Percentiles rank a stretch among this genome's conserved stretches.
These are phyloP conservation scores for Seira musarum DNA, from an alignment of 2,888 invertebrate species.

Conservation along the genomic window DNA sequence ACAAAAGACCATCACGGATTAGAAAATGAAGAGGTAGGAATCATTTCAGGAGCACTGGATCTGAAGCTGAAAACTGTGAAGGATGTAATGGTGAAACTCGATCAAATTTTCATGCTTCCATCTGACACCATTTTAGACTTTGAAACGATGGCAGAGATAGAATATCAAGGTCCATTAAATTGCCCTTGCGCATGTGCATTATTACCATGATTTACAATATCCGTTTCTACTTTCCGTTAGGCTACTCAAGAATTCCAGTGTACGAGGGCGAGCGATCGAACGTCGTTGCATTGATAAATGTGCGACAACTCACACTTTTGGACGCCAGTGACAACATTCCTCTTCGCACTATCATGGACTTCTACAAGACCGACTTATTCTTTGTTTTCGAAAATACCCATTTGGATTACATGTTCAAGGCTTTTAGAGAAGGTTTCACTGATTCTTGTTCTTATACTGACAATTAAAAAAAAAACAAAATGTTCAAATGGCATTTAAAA, in stretches of 20 bases:
- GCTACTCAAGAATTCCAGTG: conserved; percentile 77
- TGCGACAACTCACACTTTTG: conserved; percentile 77
- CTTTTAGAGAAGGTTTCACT: conserved; percentile 78
- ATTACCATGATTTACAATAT: too few relatives aligned
- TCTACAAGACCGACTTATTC: conserved; percentile 76
- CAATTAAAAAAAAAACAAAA: too few relatives aligned
- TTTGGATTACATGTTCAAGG: conserved; percentile 76
- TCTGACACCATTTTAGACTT: conserved; percentile 75
- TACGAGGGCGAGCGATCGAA: conserved; percentile 74
- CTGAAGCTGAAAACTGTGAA: conserved; percentile 76
- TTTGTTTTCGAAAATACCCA: conserved; percentile 76
- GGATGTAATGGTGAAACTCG: conserved; percentile 77
- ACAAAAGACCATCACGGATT: conserved; percentile 72
- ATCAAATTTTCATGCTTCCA: conserved; percentile 77
- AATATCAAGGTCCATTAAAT: too few relatives aligned
- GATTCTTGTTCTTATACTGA: not conserved
- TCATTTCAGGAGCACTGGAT: conserved; percentile 77
- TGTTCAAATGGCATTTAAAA: too few relatives aligned
- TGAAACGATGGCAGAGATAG: conserved; percentile 75
- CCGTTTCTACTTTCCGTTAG: conserved; percentile 53
- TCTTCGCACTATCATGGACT: conserved; percentile 74
- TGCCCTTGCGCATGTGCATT: too few relatives aligned
- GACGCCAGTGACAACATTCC: conserved; percentile 78
- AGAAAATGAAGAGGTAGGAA: conserved; percentile 74
- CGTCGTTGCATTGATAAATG: conserved; percentile 75